A percentile compares a stretch with the other conserved stretches of the same genome.
These are phyloP conservation scores for Drosophila quadrilineata DNA, from an alignment of 1,140 invertebrate genomes.

Conservation along the genomic window DNA sequence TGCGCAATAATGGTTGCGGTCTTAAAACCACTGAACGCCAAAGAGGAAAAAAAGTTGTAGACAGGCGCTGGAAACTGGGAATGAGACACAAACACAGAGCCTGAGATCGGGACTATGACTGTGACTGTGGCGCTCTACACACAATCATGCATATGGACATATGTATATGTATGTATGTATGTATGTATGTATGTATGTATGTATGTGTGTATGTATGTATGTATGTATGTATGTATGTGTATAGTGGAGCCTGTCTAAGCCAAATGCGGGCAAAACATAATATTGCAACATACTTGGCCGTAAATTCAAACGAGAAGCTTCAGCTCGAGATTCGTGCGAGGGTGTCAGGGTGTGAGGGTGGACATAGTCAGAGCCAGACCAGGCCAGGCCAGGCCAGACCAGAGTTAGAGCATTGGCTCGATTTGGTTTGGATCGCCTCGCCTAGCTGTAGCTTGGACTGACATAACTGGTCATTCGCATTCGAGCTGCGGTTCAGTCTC, in stretches of 20 bases:
- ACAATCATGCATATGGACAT: too few relatives aligned
- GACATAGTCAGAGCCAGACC: slow-evolving; percentile 30
- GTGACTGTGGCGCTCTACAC: slow-evolving; percentile 7
- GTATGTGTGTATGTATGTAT: slow-evolving; percentile 34
- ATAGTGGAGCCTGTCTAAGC: slow-evolving; percentile 61
- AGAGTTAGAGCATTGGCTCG: neutral
- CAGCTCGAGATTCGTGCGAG: slow-evolving; percentile 62
- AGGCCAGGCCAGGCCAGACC: slow-evolving; percentile 3
- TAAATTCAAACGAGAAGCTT: slow-evolving; percentile 48
- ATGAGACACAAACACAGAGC: neutral
- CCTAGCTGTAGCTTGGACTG: slow-evolving; percentile 51
- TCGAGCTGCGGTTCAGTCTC: slow-evolving; percentile 28
- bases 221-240: too few relatives aligned
- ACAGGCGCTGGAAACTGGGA: slow-evolving; percentile 7
- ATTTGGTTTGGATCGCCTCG: slow-evolving; percentile 3
- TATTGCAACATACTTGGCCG: slow-evolving; percentile 71
- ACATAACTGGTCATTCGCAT: slow-evolving; percentile 78
- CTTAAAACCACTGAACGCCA: slow-evolving; percentile 36
- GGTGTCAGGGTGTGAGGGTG: slow-evolving; percentile 61
- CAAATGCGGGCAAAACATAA: slow-evolving; percentile 75
- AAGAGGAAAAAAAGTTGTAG: slow-evolving; percentile 24
- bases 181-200: too few relatives aligned
- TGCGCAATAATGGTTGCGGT: slow-evolving; percentile 58
- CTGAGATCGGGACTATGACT: slow-evolving; percentile 18
- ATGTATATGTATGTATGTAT: slow-evolving; percentile 34